These are phyloP conservation scores for Homarus gammarus DNA, from an alignment of 2,888 invertebrate genomes.

Conservation along the genomic window DNA sequence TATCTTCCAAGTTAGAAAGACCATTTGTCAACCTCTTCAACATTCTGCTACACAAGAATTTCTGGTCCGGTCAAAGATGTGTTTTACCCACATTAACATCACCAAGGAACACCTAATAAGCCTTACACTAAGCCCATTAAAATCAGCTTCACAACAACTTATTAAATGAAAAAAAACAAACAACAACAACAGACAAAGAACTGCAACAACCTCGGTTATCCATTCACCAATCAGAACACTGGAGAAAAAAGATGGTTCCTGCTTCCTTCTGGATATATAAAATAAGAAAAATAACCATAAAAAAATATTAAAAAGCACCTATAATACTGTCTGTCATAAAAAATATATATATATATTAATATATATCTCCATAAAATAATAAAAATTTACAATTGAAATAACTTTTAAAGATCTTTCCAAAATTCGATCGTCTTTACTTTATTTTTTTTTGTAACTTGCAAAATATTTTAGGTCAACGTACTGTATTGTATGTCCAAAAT, in stretches of 20 bases:
- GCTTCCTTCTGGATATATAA: conserved; percentile 68
- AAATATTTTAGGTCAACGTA: not conserved
- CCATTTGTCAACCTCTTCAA: too few species aligned
- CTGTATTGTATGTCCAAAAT: conserved; percentile 23
- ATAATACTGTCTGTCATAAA: conserved; percentile 1
- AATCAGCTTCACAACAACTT: too few species aligned
- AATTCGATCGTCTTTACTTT: not conserved
- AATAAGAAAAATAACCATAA: conserved; percentile 46
- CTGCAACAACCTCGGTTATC: not conserved
- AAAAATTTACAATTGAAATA: not conserved
- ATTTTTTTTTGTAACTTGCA: not conserved
- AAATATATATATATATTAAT: too few species aligned
- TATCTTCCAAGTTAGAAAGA: too few species aligned
- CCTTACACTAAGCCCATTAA: too few species aligned
- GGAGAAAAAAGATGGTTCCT: conserved; percentile 51
- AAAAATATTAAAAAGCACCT: conserved; percentile 23
- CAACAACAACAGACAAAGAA: not conserved
- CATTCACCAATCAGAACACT: too few species aligned
- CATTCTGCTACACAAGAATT: too few species aligned
- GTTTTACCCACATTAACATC: too few species aligned
- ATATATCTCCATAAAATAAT: not conserved
- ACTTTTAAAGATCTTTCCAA: not conserved
- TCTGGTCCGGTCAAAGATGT: too few species aligned
- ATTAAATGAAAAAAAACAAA: too few species aligned
- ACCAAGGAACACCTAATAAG: too few species aligned